Evolutionary conservation across 1,140 invertebrate species (phyloP), one percentile per base, ranked within the genome.

Genomic region (Procambarus clarkii): DNA sequence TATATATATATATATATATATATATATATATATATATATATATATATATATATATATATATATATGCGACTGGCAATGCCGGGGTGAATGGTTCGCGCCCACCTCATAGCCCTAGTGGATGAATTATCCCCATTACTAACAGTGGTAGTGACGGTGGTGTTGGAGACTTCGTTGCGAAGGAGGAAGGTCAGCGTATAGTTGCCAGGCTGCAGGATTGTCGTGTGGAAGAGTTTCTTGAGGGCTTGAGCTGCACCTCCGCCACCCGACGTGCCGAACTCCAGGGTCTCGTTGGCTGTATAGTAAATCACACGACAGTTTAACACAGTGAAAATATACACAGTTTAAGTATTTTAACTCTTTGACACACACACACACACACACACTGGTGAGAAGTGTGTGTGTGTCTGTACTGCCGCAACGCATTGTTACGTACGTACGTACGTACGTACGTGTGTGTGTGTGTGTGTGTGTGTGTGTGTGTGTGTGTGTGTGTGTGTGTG

Each of bases 131-230:
- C 34, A 34, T 5, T n/a, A 71, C 84, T 86, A 15, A 82, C 87
- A 78, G 60, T 8, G 2, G 44, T 80, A 18, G 60, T 64, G 78
- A 81, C 18, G 0, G 88, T 90, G 69, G 88, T 90, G 80, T 60
- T 64, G 60, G 88, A 90, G 24, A 90, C 88, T 46, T 90, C 78
- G 24, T 90, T 90, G 7, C 8, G 24, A n/a, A 90, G 88, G 50
- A 74, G 13, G 13, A 76, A 82, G 13, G 80, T 83, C 34, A 90
- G 24, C 0, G 79, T 69, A 79, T 90, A 83, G 69, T 74, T 90
- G 80, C 88, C 88, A 54, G 88, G 80, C 58, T 13, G 34, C 24
- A 77, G 54, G 48, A 83, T 34, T 34, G 58, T 77, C 7, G 60
- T 84, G 60, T 76, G 64, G 18, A 81, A 82, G 15, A 44, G 76